Evolutionary conservation across 2,797 vertebrate species (phyloP), one percentile per base, ranked within the genome.

Genomic region (Craterocephalus amniculus): DNA sequence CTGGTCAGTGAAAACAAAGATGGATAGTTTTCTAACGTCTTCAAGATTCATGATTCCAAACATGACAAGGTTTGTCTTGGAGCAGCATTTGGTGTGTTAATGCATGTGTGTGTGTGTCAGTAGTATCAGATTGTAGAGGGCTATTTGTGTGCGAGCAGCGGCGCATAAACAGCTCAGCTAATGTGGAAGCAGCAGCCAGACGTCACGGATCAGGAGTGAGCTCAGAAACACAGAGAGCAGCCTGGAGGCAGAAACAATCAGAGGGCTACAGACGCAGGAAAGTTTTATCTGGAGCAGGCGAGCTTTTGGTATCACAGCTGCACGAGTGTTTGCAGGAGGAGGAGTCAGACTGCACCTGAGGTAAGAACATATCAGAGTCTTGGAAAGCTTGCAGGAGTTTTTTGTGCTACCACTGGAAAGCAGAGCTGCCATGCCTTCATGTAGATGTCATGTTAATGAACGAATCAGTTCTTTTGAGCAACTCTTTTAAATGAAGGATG

Each of bases 201-300:
- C 72, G 82, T 90, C 85, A 84, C 34, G 78, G 84, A 88, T 89
- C 81, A 85, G 71, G 58, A 71, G 71, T 49, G 38, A 70, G 56
- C 11, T 16, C 57, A 49, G 67, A 82, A 45, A 56, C 12, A 38
- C 66, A 59, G 22, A 36, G 9, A 13, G 45, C n/a, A 34, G 27
- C 48, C 22, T 8, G 18, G 13, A 63, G 49, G 67, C 45, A 40
- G 29, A 57, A 13, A 32, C 40, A 40, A 67, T 59, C 74, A 63
- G 26, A 55, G 73, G 75, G 76, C 79, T 34, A 67, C 69, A 36
- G 63, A 16, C 1, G 16, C 26, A 58, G 40, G 7, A 45, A 1
- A 24, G 0, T 22, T 60, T 34, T 10, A n/a, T 54, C 52, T 48
- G 38, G n/a, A 45, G 32, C 36, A 40, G 36, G 16, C 14, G 16